Evolutionary conservation across 2,888 invertebrate genomes (phyloP).

Genomic region (Quadroppia sp.): DNA sequence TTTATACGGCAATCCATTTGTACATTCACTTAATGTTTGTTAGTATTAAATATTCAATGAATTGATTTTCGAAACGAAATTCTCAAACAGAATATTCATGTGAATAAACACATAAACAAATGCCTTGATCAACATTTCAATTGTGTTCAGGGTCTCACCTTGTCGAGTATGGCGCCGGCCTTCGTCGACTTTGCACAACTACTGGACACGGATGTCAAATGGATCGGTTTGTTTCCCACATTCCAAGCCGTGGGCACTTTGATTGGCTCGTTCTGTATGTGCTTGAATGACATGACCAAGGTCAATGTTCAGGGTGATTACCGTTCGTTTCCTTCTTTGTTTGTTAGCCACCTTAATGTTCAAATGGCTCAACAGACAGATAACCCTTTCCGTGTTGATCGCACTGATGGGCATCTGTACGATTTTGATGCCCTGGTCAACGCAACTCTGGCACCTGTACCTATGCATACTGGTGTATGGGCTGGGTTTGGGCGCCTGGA

Average conservation of each 20-base stretch:
- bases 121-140: too few species aligned
- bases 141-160: not conserved
- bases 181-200: not conserved
- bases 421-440: constrained; percentile 1
- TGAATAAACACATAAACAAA: too few species aligned
- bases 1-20: too few species aligned
- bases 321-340: too few species aligned
- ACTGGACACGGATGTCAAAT: not conserved
- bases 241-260: not conserved
- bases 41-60: too few species aligned
- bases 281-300: too few species aligned
- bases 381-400: not conserved
- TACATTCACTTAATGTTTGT: too few species aligned
- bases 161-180: constrained; percentile 8
- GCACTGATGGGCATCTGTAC: not conserved
- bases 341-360: too few species aligned
- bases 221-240: not conserved
- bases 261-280: not conserved
- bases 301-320: too few species aligned
- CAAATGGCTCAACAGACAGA: constrained; percentile 23
- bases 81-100: too few species aligned
- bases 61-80: too few species aligned
- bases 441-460: not conserved
- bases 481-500: constrained; percentile 34
- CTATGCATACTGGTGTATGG: constrained; percentile 24